Base-by-base conservation (phyloP, 2,113 vertebrate species). In the Columbina picui region DNA sequence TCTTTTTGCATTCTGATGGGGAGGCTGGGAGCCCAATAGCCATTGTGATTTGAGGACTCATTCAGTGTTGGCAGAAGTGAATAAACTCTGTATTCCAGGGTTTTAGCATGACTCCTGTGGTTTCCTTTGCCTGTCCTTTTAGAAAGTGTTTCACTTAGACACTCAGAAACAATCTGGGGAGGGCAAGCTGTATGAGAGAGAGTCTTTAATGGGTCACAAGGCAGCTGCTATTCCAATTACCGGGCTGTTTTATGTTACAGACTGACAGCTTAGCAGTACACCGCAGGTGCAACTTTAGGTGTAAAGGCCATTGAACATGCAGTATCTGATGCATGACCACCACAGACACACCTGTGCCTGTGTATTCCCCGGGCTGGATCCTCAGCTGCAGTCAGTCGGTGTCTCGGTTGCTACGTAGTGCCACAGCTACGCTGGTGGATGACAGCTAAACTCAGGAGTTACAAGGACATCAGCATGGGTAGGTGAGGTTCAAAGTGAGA, bases 101-200 rank as follows among this genome's bases (percentile, higher is more conserved):
- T 32, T 20, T 93, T 90, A 91, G 65, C 2, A 0, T 84, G 92
- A 70, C 75, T 88, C 83, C 64, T 43, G 85, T 10, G 56, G 90
- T 68, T 88, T 87, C 49, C 22, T 86, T 84, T 84, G 83, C 76
- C 27, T 76, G 34, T 87, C 9, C 43, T 87, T 96, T 91, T 30
- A 65, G 82, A 87, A 97, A 92, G 92, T 69, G 96, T 95, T 96
- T 96, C 95, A 57, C 90, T 82, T n/a, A 93, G 71, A 81, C 8
- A 8, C 76, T 81, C 59, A 83, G 29, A 49, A 63, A 47, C 93
- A 94, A 71, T 89, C 75, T 39, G 77, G 53, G 65, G 30, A 89
- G 70, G 55, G 64, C 23, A 25, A 92, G 77, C 38, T 29, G 12
- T 23, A 29, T 41, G 93, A 94, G 75, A 75, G 85, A 77, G 84